Conservation (phyloP, 2,797 vertebrate species). For the Poecilia gillii region DNA sequence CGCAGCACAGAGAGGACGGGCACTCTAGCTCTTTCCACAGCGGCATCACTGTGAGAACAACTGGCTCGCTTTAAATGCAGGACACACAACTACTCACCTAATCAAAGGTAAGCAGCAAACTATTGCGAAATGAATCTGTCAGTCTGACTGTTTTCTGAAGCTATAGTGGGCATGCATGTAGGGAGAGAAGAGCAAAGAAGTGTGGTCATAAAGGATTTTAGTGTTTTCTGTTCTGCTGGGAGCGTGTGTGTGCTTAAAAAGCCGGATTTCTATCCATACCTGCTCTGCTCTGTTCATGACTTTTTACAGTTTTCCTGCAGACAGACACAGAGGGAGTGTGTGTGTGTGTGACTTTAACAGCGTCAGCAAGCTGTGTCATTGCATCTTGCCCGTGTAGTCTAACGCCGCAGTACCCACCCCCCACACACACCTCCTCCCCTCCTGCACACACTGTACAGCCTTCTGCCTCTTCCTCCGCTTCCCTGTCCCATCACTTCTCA, state of each 20-base stretch:
- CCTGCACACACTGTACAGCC: constrained; percentile 10
- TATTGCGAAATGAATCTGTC: neutral
- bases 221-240: neutral
- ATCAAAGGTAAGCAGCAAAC: constrained; percentile 25
- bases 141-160: constrained; percentile 2
- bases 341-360: constrained; percentile 27
- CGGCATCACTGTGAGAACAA: constrained; percentile 12
- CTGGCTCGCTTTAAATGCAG: constrained; percentile 15
- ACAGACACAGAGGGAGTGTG: constrained; percentile 10
- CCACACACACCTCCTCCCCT: neutral
- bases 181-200: constrained; percentile 2
- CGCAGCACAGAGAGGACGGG: constrained; percentile 20
- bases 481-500: constrained; percentile 5
- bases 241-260: neutral
- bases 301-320: constrained; percentile 13
- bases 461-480: constrained; percentile 11
- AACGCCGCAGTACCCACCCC: constrained; percentile 32
- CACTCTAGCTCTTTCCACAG: constrained; percentile 10
- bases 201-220: neutral
- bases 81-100: neutral
- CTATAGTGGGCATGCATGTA: neutral
- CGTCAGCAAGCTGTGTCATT: constrained; percentile 40
- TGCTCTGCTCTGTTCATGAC: neutral
- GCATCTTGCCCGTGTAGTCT: constrained; percentile 22
- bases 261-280: neutral